Conservation (phyloP, 2,113 vertebrate genomes). For the Poicephalus gulielmi region DNA sequence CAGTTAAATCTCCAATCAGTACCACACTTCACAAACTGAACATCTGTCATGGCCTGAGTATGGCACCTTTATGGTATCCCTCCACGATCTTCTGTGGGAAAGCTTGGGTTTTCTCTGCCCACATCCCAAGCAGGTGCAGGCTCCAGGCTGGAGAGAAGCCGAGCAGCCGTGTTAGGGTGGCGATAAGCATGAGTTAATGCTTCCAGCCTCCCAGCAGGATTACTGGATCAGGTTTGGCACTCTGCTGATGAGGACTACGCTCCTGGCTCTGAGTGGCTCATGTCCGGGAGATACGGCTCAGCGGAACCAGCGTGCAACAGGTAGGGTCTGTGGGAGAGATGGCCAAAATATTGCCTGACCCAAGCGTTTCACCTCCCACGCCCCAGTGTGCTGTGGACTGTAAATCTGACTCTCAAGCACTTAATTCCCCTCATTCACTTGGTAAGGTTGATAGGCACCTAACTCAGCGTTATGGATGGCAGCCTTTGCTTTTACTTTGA, state of each 20-base stretch:
- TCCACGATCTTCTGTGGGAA: not conserved
- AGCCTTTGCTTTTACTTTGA: not conserved
- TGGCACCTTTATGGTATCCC: not conserved
- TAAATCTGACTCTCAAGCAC: not conserved
- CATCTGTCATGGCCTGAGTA: fast-evolving
- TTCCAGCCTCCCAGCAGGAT: not conserved
- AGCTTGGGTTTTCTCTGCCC: not conserved
- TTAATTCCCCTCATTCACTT: not conserved
- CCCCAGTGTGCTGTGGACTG: fast-evolving
- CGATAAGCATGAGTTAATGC: not conserved
- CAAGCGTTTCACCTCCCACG: not conserved
- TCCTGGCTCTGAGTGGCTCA: not conserved
- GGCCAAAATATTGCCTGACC: not conserved
- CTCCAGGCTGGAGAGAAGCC: not conserved
- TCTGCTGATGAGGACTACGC: not conserved
- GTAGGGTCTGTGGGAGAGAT: not conserved
- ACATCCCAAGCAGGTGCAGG: not conserved
- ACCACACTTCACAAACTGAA: fast-evolving
- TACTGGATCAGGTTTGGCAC: not conserved
- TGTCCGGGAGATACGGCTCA: not conserved
- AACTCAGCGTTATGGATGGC: not conserved
- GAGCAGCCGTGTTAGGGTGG: not conserved
- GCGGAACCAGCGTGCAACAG: not conserved
- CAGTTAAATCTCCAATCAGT: not conserved
- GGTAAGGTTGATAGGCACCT: not conserved